Percentiles rank a stretch among this genome's conserved stretches.
Evolutionary conservation across 1,140 invertebrate species (phyloP).

Genomic region (Galendromus occidentalis): DNA sequence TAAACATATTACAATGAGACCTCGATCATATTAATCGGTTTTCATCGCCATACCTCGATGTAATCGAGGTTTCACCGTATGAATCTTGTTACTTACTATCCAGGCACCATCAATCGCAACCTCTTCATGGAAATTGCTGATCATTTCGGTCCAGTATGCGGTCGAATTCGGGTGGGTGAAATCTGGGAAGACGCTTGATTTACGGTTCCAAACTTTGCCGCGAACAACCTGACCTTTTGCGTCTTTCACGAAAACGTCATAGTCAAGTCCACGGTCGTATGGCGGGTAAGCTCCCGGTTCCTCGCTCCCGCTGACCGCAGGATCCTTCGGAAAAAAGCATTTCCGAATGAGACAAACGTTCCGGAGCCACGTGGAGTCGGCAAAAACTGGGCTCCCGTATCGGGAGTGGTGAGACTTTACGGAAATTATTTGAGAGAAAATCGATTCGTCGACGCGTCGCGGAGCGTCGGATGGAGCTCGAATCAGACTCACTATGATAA

Average conservation of each 20-base stretch:
- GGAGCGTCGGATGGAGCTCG: background rate
- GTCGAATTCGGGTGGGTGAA: conserved; percentile 24
- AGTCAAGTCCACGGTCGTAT: conserved; percentile 16
- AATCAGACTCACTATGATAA: conserved; percentile 13
- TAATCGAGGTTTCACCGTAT: background rate
- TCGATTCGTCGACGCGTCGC: no score
- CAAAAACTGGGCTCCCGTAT: no score
- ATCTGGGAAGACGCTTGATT: conserved; percentile 24
- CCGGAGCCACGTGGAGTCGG: no score
- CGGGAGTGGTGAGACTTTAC: no score
- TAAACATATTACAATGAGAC: no score
- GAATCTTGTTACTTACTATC: conserved; percentile 27
- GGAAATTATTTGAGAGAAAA: no score
- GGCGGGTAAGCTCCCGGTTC: conserved; percentile 16
- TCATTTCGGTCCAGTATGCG: conserved; percentile 26
- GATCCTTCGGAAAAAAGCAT: conserved; percentile 14
- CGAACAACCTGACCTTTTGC: conserved; percentile 13
- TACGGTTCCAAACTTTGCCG: conserved; percentile 27
- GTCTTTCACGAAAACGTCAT: conserved; percentile 19
- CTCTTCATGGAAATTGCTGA: conserved; percentile 25
- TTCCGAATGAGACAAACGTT: background rate
- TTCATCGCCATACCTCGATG: background rate
- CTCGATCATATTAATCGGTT: no score
- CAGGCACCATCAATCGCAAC: conserved; percentile 25
- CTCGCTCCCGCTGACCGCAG: conserved; percentile 16